Conservation (phyloP, 2,888 invertebrate species). For the Eledone cirrhosa region DNA sequence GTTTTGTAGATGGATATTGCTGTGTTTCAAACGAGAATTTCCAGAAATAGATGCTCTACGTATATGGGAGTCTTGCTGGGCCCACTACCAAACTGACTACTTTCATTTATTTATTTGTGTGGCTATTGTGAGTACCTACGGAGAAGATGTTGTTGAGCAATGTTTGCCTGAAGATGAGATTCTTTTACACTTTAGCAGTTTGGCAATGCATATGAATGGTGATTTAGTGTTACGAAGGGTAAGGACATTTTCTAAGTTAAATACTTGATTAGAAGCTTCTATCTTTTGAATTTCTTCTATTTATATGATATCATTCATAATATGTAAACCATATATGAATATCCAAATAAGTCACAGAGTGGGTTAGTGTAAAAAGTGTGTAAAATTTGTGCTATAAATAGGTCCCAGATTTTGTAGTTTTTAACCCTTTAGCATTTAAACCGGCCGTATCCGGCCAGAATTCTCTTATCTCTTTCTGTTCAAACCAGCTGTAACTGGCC, state of each 20-base stretch:
- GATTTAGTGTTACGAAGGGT: slow-evolving; percentile 85
- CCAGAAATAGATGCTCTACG: slow-evolving; percentile 85
- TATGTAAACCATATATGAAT: no score
- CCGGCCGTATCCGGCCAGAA: no score
- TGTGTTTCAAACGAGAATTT: slow-evolving; percentile 90
- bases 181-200: slow-evolving; percentile 91
- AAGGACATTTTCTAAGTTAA: slow-evolving; percentile 4
- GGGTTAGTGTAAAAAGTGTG: no score
- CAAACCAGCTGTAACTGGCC: no score
- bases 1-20: slow-evolving; percentile 78
- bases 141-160: slow-evolving; percentile 86
- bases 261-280: no score
- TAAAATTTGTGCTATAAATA: no score
- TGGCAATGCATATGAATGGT: slow-evolving; percentile 98
- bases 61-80: slow-evolving; percentile 98
- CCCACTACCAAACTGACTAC: slow-evolving; percentile 93
- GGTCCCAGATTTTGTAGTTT: no score
- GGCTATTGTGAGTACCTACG: slow-evolving; percentile 90
- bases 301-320: no score
- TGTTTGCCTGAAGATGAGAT: slow-evolving; percentile 92
- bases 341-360: no score
- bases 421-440: no score
- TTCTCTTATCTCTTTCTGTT: no score
- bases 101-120: slow-evolving; percentile 94
- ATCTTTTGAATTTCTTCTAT: no score